These are phyloP conservation scores for Apogon hyalosoma DNA, from an alignment of 2,797 vertebrate species.

Conservation along the genomic window DNA sequence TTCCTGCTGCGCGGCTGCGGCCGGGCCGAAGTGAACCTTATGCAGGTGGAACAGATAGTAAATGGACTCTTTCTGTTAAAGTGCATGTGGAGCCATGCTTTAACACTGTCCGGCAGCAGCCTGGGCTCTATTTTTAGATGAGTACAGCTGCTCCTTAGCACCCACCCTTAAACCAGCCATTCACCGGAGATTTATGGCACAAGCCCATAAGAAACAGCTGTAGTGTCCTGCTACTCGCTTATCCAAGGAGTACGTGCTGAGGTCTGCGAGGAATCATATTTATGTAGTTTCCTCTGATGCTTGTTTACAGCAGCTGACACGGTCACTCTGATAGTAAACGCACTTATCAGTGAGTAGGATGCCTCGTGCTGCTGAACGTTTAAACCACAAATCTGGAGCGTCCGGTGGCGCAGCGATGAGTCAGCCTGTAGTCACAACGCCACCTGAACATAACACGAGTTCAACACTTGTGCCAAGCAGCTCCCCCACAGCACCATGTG, in stretches of 20 bases:
- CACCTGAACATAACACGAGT: slow-evolving; percentile 66
- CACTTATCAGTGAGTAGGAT: slow-evolving; percentile 55
- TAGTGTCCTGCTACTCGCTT: slow-evolving; percentile 64
- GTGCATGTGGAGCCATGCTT: slow-evolving; percentile 64
- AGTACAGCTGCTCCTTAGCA: slow-evolving; percentile 80
- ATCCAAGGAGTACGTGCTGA: slow-evolving; percentile 44
- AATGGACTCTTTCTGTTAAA: slow-evolving; percentile 69
- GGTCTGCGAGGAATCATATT: slow-evolving; percentile 29
- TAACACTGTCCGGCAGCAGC: slow-evolving; percentile 69
- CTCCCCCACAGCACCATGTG: slow-evolving; percentile 52
- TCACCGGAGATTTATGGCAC: slow-evolving; percentile 77
- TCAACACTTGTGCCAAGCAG: slow-evolving; percentile 61
- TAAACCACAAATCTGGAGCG: slow-evolving; percentile 55
- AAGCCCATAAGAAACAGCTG: slow-evolving; percentile 75
- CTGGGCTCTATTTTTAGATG: slow-evolving; percentile 78
- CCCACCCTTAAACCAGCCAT: slow-evolving; percentile 74
- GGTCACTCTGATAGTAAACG: slow-evolving; percentile 26
- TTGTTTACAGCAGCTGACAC: slow-evolving; percentile 44
- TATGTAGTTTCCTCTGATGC: slow-evolving; percentile 29
- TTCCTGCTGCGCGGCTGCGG: slow-evolving; percentile 73
- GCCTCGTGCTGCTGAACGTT: slow-evolving; percentile 37
- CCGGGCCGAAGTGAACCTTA: slow-evolving; percentile 54
- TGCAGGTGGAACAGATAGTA: slow-evolving; percentile 76
- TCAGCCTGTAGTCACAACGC: slow-evolving; percentile 63
- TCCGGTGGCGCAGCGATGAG: slow-evolving; percentile 66